phyloP scores from a whole-genome alignment of 2,888 invertebrate genomes.

The Cheilosia scutellata region DNA sequence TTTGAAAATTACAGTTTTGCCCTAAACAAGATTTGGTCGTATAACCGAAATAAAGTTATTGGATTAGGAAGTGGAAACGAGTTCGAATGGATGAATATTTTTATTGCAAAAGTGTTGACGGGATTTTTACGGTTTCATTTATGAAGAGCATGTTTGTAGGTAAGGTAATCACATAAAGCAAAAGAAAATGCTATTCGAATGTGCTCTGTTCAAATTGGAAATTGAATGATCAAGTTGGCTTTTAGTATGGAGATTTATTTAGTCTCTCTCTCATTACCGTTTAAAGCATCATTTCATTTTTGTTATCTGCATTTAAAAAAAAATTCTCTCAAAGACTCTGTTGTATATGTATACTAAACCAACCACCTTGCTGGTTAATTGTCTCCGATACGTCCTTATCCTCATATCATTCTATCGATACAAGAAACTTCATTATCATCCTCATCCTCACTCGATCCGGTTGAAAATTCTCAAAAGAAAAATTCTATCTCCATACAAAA shows the following conservation, averaged over 20 bases:
- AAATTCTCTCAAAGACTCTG: no score
- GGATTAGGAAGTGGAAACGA: constrained; percentile 4
- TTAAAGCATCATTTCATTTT: no score
- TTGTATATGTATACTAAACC: neutral
- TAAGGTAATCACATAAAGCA: no score
- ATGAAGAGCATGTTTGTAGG: no score
- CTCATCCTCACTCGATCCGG: neutral
- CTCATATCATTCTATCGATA: neutral
- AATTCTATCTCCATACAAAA: constrained; percentile 8
- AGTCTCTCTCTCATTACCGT: no score
- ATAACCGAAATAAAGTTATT: constrained; percentile 1
- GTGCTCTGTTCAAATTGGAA: no score
- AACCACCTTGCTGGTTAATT: neutral
- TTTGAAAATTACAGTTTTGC: constrained; percentile 25
- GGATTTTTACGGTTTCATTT: no score
- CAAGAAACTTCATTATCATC: neutral
- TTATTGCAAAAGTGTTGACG: neutral
- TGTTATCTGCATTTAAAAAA: no score
- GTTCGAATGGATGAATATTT: neutral
- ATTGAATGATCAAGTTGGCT: no score
- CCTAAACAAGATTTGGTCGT: neutral
- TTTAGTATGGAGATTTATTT: no score
- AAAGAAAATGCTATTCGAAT: no score
- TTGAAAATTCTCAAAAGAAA: constrained; percentile 30
- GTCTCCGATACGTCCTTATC: neutral